A percentile compares a stretch with the other conserved stretches of the same genome.
These are phyloP conservation scores for Euclidia mi DNA, from an alignment of 2,888 invertebrate species.

Conservation along the genomic window DNA sequence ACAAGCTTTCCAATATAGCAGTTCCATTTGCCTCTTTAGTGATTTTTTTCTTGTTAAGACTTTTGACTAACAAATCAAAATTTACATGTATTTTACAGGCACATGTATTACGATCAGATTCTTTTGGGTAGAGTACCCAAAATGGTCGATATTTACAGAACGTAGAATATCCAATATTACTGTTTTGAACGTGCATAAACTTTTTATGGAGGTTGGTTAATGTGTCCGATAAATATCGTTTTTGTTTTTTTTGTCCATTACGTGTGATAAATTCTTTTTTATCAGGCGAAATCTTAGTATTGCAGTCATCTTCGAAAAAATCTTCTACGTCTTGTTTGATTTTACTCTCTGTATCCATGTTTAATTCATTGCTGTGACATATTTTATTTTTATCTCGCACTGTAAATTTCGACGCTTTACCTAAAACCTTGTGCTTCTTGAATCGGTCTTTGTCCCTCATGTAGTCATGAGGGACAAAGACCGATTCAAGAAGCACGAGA, in stretches of 20 bases:
- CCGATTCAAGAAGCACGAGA: background rate
- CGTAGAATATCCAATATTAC: slow-evolving; percentile 25
- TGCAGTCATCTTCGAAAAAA: background rate
- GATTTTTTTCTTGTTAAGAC: slow-evolving; percentile 30
- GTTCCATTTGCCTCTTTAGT: slow-evolving; percentile 25
- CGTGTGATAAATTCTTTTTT: background rate
- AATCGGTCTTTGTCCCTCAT: background rate
- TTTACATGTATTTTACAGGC: slow-evolving; percentile 35
- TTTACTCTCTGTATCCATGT: background rate
- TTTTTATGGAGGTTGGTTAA: slow-evolving; percentile 6
- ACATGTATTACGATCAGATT: slow-evolving; percentile 29
- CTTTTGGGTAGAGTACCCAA: slow-evolving; percentile 37
- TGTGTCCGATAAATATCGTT: background rate
- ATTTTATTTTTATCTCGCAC: background rate
- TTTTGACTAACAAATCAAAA: slow-evolving; percentile 24
- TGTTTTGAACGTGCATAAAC: slow-evolving; percentile 16
- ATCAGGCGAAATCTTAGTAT: background rate
- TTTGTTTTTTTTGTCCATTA: background rate
- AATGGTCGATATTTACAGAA: slow-evolving; percentile 37
- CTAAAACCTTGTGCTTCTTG: background rate
- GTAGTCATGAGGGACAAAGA: background rate
- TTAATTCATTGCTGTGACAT: no score
- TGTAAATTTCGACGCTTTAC: background rate
- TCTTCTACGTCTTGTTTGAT: background rate
- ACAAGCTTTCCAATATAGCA: slow-evolving; percentile 27